A percentile compares a stretch with the other conserved stretches of the same genome.
phyloP scores from a whole-genome alignment of 2,888 invertebrate genomes.

The Diplazon laetatorius region DNA sequence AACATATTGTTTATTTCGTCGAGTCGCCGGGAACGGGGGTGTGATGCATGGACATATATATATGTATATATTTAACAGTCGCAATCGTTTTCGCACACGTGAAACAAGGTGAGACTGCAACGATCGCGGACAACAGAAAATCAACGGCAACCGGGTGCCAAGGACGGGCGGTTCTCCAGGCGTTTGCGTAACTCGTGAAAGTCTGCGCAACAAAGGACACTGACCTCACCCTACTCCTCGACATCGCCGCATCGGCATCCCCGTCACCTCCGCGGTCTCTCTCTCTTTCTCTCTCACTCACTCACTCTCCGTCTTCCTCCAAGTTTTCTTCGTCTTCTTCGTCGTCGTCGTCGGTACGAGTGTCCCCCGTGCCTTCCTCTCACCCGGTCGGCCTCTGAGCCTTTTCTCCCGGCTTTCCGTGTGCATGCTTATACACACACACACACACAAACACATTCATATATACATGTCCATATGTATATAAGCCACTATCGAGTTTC shows the following conservation, averaged over 20 bases:
- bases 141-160: slow-evolving; percentile 81
- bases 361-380: slow-evolving; percentile 21
- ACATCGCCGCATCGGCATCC: slow-evolving; percentile 52
- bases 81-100: not conserved
- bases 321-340: slow-evolving; percentile 33
- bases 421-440: not conserved
- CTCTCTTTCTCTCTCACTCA: slow-evolving; percentile 59
- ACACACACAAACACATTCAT: no score
- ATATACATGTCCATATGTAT: not conserved
- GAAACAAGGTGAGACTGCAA: slow-evolving; percentile 7
- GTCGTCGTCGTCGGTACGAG: slow-evolving; percentile 4
- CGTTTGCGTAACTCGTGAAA: slow-evolving; percentile 82
- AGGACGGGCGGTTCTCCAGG: slow-evolving; percentile 80
- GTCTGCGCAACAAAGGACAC: slow-evolving; percentile 81
- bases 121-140: slow-evolving; percentile 79
- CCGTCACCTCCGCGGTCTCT: slow-evolving; percentile 64
- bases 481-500: slow-evolving; percentile 31
- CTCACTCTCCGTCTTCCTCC: not conserved
- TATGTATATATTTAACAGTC: no score
- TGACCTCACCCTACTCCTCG: slow-evolving; percentile 80
- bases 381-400: slow-evolving; percentile 11
- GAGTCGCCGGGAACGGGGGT: no score
- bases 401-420: slow-evolving; percentile 23
- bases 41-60: no score
- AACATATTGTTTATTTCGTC: no score